A percentile compares a stretch with the other conserved stretches of the same genome.
Evolutionary conservation across 1,140 invertebrate species (phyloP).

Genomic region (Whitmania pigra): DNA sequence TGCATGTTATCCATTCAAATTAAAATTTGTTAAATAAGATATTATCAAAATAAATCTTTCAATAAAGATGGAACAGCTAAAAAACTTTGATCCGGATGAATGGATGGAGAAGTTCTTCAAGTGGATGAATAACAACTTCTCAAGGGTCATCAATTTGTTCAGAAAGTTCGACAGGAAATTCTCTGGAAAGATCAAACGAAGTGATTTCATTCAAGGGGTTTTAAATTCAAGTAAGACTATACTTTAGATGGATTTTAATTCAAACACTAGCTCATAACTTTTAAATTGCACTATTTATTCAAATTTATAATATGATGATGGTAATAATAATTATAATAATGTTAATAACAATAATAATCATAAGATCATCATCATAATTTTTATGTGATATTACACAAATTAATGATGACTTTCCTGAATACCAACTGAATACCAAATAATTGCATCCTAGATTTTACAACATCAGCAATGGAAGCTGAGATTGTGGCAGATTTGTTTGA

Average conservation of each 20-base stretch:
- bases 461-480: slow-evolving; percentile 84
- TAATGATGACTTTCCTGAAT: too few relatives aligned
- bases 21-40: too few relatives aligned
- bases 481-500: slow-evolving; percentile 89
- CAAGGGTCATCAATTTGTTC: slow-evolving; percentile 90
- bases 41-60: background rate
- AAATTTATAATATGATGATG: too few relatives aligned
- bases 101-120: slow-evolving; percentile 89
- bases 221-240: slow-evolving; percentile 70
- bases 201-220: slow-evolving; percentile 96
- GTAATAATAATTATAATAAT: too few relatives aligned
- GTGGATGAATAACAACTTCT: slow-evolving; percentile 99
- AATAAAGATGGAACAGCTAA: slow-evolving; percentile 42
- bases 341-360: too few relatives aligned
- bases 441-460: slow-evolving; percentile 76
- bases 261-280: too few relatives aligned
- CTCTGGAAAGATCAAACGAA: slow-evolving; percentile 83
- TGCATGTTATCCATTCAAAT: too few relatives aligned
- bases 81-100: slow-evolving; percentile 98
- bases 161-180: slow-evolving; percentile 96
- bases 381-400: too few relatives aligned
- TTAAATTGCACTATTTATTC: too few relatives aligned
- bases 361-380: too few relatives aligned
- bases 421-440: background rate
- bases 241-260: slow-evolving; percentile 42